Base-by-base conservation (phyloP, 2,113 vertebrate genomes). In the Rhodinocichla rosea region DNA sequence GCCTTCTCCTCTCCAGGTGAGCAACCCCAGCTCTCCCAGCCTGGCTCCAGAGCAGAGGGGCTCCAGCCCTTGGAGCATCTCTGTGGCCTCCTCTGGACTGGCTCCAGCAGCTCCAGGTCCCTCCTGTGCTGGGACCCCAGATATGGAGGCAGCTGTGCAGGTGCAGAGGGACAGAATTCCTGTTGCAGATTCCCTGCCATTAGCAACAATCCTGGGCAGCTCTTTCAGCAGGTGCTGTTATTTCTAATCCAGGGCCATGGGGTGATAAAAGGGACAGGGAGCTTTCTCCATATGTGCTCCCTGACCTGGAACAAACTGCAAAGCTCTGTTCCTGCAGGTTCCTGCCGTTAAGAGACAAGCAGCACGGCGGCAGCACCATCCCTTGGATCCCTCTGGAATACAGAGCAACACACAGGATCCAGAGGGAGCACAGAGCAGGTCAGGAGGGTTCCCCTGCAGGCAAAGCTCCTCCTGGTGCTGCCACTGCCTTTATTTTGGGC, bases 221-320 rank as follows among this genome's bases (percentile, higher is more conserved):
- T 4, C 37, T 10, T 9, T 13, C 45, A 59, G 24, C 26, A 60
- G 26, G 52, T 11, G 10, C 37, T 3, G 30, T 12, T 37, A 53
- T 55, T 57, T 80, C 53, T 57, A 76, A 69, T n/a, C 26, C 16
- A 7, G 32, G 37, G 49, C 32, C 3, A 2, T 0, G 16, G 39
- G 33, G 10, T 67, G 89, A 87, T 55, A 64, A 89, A 96, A 63
- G 30, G 63, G 64, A 55, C 56, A 33, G 10, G 13, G 59, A 70
- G 49, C 8, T 67, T 70, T 64, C 52, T 22, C 56, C 79, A 9
- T 50, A 42, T 19, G 69, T 45, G 62, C 24, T 73, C 45, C 62
- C 81, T 92, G 91, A 79, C 77, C 84, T 69, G 89, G 67, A 84
- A 87, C 87, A 60, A 91, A 62, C 21, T 35, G 81, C 42, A 30